Evolutionary conservation across 2,113 vertebrate species (phyloP), one percentile per base, ranked within the genome.

Genomic region (Leuciscus idus): DNA sequence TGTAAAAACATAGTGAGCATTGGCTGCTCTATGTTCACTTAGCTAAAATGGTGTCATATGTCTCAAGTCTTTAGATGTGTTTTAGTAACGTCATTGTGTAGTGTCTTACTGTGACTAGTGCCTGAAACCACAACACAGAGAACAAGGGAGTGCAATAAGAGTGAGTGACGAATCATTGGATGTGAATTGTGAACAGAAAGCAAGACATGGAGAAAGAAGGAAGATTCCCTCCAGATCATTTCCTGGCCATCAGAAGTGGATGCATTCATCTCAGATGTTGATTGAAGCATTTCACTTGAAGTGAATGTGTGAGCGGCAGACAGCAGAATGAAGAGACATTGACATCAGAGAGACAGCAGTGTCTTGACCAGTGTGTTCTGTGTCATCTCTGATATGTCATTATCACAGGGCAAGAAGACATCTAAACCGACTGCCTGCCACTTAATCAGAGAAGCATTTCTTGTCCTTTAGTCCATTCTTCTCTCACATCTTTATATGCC

Each of bases 401-500:
- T 36, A 91, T 52, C 9, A 15, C 73, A 52, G 74, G 46, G 6
- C 13, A 76, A 76, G 73, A 50, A 4, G 28, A 75, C 13, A 4
- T 52, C 26, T 76, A 48, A 52, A 76, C 46, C 2, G 13, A 76
- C 15, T 26, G 73, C 13, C 46, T 52, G 19, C 8, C 73, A 28
- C n/a, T 28, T 52, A 28, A 76, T 30, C 28, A 76, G 74, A 52
- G 26, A 52, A 9, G 46, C 74, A 19, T 50, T 50, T 50, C 13
- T 50, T 76, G 85, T 81, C 66, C 33, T 50, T 86, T 43, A 87
- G 72, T 15, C 12, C 3, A 50, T 77, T 26, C 83, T 87, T 91
- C 90, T 90, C 85, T 87, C 61, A 87, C 85, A 72, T 86, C 73
- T 15, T 85, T 76, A 94, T 93, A 95, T 92, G 93, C 90, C 94